Evolutionary conservation across 2,888 invertebrate genomes (phyloP).

Genomic region (Argyresthia albistria): DNA sequence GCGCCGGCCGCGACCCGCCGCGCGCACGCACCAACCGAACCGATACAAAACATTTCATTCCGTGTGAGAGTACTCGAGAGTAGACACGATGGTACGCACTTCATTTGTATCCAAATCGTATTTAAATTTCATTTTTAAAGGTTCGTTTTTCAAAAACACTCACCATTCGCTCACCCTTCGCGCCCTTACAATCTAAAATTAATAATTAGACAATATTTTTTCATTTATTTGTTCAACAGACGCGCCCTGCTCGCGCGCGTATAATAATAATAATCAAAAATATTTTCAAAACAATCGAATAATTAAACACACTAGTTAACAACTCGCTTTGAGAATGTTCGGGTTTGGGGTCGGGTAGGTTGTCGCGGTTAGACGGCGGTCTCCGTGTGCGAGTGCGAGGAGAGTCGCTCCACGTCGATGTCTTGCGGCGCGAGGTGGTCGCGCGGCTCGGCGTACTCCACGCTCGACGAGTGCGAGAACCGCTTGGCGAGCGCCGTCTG

Average conservation of each 20-base stretch:
- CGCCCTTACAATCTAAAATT: conserved; percentile 69
- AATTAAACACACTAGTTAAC: conserved; percentile 73
- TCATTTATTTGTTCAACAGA: conserved; percentile 66
- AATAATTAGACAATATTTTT: conserved; percentile 70
- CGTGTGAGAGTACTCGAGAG: conserved; percentile 57
- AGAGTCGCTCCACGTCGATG: conserved; percentile 93
- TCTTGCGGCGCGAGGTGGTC: conserved; percentile 92
- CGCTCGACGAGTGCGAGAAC: conserved; percentile 89
- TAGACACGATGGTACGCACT: conserved; percentile 66
- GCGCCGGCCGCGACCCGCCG: conserved; percentile 9
- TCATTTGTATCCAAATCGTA: conserved; percentile 27
- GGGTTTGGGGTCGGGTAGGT: background rate
- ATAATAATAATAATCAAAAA: conserved; percentile 56
- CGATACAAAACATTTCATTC: conserved; percentile 70
- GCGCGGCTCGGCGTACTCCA: conserved; percentile 92
- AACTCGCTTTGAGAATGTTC: conserved; percentile 25
- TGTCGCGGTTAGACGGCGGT: conserved; percentile 83
- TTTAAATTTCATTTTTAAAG: background rate
- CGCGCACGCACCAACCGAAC: conserved; percentile 28
- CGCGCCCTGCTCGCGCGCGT: conserved; percentile 62
- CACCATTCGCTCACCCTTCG: conserved; percentile 65
- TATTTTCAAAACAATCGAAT: conserved; percentile 73
- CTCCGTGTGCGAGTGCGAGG: conserved; percentile 95
- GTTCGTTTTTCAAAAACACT: conserved; percentile 57
- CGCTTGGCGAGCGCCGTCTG: conserved; percentile 94